These are phyloP conservation scores for Choloepus didactylus DNA, from an alignment of 2,797 vertebrate species.

Conservation along the genomic window DNA sequence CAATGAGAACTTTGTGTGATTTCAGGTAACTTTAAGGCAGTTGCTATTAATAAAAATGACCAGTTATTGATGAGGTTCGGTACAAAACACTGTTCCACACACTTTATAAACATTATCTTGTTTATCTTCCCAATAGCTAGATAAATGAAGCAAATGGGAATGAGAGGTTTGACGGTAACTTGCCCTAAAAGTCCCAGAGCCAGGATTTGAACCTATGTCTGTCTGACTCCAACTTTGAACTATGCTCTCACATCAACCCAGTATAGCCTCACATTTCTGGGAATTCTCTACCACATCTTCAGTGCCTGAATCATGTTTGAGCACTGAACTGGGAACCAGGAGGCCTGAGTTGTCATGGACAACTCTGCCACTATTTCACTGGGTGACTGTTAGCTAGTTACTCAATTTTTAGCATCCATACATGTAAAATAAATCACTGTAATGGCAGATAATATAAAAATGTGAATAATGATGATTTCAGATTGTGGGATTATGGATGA, in stretches of 20 bases:
- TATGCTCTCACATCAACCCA: background rate
- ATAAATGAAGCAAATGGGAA: background rate
- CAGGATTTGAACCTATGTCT: background rate
- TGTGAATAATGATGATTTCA: background rate
- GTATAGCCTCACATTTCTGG: background rate
- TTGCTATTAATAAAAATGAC: background rate
- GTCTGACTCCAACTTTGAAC: background rate
- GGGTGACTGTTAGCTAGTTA: background rate
- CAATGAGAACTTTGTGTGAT: background rate
- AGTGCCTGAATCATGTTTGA: background rate
- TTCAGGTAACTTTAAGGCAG: background rate
- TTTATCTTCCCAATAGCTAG: background rate
- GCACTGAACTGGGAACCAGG: too few relatives aligned
- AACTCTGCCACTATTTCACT: background rate
- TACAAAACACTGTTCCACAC: background rate
- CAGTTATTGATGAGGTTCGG: slow-evolving; percentile 12
- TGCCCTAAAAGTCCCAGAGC: background rate
- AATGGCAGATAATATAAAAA: slow-evolving; percentile 26
- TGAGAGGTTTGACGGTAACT: background rate
- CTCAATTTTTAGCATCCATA: background rate
- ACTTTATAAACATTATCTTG: slow-evolving; percentile 34
- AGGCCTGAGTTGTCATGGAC: background rate
- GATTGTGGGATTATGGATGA: background rate
- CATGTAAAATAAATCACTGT: background rate
- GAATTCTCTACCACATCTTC: background rate